A percentile compares a stretch with the other conserved stretches of the same genome.
Evolutionary conservation across 2,797 vertebrate genomes (phyloP).

Genomic region (Catamblyrhynchus diadema): DNA sequence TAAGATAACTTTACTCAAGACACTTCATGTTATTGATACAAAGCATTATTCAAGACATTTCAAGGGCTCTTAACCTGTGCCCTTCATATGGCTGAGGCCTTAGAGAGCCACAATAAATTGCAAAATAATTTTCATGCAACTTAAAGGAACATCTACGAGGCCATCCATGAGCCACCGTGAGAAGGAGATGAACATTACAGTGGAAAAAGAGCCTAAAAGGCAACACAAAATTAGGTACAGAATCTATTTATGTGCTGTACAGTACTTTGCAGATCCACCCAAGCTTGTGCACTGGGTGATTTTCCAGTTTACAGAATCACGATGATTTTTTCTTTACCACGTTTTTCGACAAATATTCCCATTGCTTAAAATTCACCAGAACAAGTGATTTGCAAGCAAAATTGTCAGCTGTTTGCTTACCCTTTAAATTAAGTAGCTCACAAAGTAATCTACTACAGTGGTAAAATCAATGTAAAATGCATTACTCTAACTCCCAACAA

Average conservation of each 20-base stretch:
- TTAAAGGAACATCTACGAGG: conserved; percentile 39
- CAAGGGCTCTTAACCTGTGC: conserved; percentile 64
- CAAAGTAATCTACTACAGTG: conserved; percentile 50
- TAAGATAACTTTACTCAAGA: not conserved
- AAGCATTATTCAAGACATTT: not conserved
- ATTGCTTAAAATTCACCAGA: conserved; percentile 66
- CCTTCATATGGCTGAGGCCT: conserved; percentile 73
- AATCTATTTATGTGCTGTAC: not conserved
- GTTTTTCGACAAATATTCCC: conserved; percentile 47
- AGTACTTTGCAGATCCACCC: not conserved
- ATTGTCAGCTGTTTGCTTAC: conserved; percentile 75
- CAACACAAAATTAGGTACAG: not conserved
- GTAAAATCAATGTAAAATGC: conserved; percentile 65
- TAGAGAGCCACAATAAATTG: conserved; percentile 68
- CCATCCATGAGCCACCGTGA: conserved; percentile 68
- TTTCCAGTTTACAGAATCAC: not conserved
- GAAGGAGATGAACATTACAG: conserved; percentile 8
- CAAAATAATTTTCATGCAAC: conserved; percentile 70
- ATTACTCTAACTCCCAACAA: conserved; percentile 48
- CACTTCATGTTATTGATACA: not conserved
- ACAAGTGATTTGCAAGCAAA: conserved; percentile 73
- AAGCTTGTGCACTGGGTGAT: not conserved
- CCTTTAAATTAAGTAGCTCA: conserved; percentile 55
- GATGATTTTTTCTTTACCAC: not conserved
- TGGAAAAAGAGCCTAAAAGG: not conserved